Conservation (phyloP, 2,113 vertebrate genomes). For the Percina caprodes region DNA sequence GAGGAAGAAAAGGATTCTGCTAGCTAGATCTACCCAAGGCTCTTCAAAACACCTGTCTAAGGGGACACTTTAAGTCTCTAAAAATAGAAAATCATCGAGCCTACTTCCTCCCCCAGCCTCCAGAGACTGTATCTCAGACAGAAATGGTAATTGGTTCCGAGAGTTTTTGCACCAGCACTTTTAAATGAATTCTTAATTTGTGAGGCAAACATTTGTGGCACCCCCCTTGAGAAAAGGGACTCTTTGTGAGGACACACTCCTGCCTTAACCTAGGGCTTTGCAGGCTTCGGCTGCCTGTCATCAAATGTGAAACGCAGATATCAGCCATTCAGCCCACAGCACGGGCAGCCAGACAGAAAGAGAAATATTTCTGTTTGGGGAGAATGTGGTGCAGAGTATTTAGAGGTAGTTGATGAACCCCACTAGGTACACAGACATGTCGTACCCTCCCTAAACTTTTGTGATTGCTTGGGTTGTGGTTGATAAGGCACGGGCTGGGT, state of each 20-base stretch:
- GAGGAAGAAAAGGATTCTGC: constrained; percentile 11
- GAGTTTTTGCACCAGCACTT: constrained; percentile 58
- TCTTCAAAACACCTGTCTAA: constrained; percentile 56
- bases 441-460: constrained; percentile 22
- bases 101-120: constrained; percentile 11
- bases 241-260: constrained; percentile 40
- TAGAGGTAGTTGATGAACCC: constrained; percentile 31
- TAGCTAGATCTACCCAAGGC: constrained; percentile 22
- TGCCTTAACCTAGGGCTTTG: constrained; percentile 27
- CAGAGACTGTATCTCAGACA: constrained; percentile 60
- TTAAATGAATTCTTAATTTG: constrained; percentile 75
- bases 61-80: constrained; percentile 54
- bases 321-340: constrained; percentile 54
- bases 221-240: constrained; percentile 2
- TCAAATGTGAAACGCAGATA: constrained; percentile 46
- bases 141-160: constrained; percentile 70
- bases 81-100: constrained; percentile 68
- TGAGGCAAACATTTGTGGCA: constrained; percentile 63
- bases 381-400: constrained; percentile 24
- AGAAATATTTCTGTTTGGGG: constrained; percentile 18
- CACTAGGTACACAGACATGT: not conserved
- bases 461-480: not conserved
- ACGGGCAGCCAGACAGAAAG: constrained; percentile 13
- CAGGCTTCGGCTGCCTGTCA: constrained; percentile 24
- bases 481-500: not conserved